Conservation (phyloP, 2,888 invertebrate genomes). For the Ormyrus labotus region DNA sequence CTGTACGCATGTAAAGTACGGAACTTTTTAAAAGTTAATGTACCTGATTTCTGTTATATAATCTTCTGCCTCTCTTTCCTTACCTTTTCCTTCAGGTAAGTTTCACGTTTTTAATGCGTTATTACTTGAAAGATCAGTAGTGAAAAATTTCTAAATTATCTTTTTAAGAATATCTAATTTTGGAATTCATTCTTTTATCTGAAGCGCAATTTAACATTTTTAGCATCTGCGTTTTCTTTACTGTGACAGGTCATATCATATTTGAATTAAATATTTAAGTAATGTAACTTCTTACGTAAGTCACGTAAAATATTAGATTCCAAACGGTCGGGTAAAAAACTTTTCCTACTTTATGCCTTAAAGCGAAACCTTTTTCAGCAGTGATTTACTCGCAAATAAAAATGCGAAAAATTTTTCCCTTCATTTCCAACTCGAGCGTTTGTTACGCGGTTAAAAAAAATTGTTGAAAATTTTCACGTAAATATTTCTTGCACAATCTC, state of each 20-base stretch:
- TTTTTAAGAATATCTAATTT: neutral
- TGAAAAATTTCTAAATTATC: conserved; percentile 8
- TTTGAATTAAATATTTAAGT: conserved; percentile 23
- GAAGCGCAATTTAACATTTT: no score
- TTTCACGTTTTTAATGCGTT: no score
- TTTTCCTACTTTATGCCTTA: neutral
- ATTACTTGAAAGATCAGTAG: neutral
- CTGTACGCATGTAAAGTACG: no score
- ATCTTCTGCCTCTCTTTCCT: no score
- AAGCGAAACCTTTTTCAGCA: neutral
- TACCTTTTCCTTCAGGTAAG: no score
- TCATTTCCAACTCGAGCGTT: no score
- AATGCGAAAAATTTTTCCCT: neutral
- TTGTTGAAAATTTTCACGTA: no score
- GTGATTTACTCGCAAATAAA: neutral
- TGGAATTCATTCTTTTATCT: conserved; percentile 11
- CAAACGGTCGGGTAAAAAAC: conserved; percentile 2
- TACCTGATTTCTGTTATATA: no score
- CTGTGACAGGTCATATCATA: neutral
- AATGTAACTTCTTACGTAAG: neutral
- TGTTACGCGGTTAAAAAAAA: no score
- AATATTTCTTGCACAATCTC: no score
- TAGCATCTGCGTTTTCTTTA: no score
- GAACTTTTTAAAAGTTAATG: no score
- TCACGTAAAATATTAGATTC: conserved; percentile 50